Evolutionary conservation across 2,888 invertebrate species (phyloP).

Genomic region (Aspidiotus destructor): DNA sequence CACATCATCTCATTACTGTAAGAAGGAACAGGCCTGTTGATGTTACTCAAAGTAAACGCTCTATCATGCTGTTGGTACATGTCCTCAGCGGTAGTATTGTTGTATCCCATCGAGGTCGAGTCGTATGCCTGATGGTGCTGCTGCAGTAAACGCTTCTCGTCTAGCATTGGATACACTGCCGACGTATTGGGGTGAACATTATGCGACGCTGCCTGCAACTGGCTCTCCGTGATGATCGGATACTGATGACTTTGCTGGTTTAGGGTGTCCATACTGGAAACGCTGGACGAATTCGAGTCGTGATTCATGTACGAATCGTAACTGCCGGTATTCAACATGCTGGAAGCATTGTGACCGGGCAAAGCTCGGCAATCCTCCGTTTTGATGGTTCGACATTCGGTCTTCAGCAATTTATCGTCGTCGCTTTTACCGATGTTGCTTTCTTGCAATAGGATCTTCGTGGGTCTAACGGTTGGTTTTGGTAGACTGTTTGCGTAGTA

Average conservation of each 20-base stretch:
- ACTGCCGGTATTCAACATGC: conserved; percentile 42
- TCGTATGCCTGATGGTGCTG: conserved; percentile 37
- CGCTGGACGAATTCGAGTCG: conserved; percentile 61
- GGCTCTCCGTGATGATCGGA: conserved; percentile 37
- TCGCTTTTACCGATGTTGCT: conserved; percentile 34
- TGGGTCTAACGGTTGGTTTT: conserved; percentile 46
- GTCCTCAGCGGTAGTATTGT: conserved; percentile 40
- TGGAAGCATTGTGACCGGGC: background rate
- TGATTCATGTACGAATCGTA: conserved; percentile 57
- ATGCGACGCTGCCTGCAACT: conserved; percentile 46
- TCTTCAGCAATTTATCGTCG: conserved; percentile 53
- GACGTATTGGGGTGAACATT: conserved; percentile 22
- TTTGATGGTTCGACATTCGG: conserved; percentile 43
- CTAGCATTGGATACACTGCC: conserved; percentile 49
- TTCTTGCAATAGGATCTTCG: conserved; percentile 44
- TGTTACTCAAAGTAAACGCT: conserved; percentile 44
- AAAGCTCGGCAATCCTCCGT: conserved; percentile 33
- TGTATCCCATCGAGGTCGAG: conserved; percentile 32
- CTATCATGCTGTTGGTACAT: conserved; percentile 41
- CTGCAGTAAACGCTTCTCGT: conserved; percentile 40
- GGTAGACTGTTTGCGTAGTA: conserved; percentile 36
- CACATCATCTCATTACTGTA: conserved; percentile 49
- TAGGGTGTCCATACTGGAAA: conserved; percentile 57
- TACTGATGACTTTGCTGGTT: conserved; percentile 45
- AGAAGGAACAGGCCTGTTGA: conserved; percentile 51